These are phyloP conservation scores for Montipora capricornis DNA, from an alignment of 64 coral and sea anemone species.

Conservation along the genomic window DNA sequence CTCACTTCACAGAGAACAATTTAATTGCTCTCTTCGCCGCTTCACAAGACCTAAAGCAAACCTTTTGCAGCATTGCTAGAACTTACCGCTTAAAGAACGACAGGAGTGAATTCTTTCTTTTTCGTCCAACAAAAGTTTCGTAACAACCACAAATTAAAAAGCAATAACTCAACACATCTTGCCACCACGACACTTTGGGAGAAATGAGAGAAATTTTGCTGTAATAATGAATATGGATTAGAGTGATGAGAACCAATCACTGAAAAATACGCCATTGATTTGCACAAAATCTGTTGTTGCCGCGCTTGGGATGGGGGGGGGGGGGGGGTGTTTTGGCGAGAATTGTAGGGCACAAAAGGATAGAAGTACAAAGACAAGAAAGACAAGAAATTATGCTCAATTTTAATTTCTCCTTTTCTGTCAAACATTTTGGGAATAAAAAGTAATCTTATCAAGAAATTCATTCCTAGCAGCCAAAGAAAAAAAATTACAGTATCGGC, in stretches of 20 bases:
- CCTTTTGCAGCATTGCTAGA: neutral
- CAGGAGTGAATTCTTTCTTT: neutral
- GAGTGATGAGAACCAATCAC: neutral
- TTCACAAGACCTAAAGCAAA: neutral
- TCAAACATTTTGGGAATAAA: no score
- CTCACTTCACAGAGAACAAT: neutral
- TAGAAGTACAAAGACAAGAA: no score
- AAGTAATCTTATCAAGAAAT: no score
- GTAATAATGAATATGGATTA: neutral
- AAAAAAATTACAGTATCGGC: no score
- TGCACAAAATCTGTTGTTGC: neutral
- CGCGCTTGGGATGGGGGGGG: no score
- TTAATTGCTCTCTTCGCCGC: neutral
- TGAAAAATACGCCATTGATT: neutral
- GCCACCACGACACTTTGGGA: neutral
- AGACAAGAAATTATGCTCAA: no score
- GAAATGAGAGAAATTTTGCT: neutral
- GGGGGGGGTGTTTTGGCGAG: no score
- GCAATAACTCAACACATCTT: neutral
- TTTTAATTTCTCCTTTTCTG: no score
- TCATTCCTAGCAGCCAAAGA: no score
- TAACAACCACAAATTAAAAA: neutral
- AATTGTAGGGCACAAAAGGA: no score
- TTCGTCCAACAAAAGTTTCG: neutral
- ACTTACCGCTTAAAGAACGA: neutral